phyloP scores from a whole-genome alignment of 2,113 vertebrate species.

The Penelope pileata region DNA sequence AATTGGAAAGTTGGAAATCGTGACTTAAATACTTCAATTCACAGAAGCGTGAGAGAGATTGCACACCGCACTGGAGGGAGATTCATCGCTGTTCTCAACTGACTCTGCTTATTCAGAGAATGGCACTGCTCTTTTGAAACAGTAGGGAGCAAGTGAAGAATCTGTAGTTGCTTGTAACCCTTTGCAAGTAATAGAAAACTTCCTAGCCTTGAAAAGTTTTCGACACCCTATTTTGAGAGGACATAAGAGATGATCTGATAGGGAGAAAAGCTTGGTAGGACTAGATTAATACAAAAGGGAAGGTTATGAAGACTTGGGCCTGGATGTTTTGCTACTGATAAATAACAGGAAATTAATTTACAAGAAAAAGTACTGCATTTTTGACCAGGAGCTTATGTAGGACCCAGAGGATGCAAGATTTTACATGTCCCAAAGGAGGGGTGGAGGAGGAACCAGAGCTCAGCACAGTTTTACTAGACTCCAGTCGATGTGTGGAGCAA shows the following conservation, averaged over 20 bases:
- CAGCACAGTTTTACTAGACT: slow-evolving; percentile 33
- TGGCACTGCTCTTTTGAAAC: not conserved
- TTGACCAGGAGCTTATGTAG: slow-evolving; percentile 6
- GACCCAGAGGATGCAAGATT: slow-evolving; percentile 5
- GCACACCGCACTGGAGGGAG: not conserved
- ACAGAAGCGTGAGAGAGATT: not conserved
- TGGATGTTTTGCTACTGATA: not conserved
- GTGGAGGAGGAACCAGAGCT: slow-evolving; percentile 38
- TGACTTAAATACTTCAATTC: not conserved
- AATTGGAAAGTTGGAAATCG: not conserved
- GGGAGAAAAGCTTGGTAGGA: not conserved
- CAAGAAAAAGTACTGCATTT: not conserved
- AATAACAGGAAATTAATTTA: not conserved
- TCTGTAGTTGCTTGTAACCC: slow-evolving; percentile 9
- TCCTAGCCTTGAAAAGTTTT: not conserved
- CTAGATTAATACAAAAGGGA: not conserved
- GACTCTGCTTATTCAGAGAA: not conserved
- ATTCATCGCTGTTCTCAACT: not conserved
- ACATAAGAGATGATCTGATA: not conserved
- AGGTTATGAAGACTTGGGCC: not conserved
- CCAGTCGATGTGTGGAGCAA: not conserved
- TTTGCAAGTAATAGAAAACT: not conserved
- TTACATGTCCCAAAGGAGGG: slow-evolving; percentile 8
- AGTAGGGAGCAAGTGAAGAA: not conserved
- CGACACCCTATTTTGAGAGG: not conserved